Base-by-base conservation (phyloP, 2,888 invertebrate species). In the Hemaris fuciformis region DNA sequence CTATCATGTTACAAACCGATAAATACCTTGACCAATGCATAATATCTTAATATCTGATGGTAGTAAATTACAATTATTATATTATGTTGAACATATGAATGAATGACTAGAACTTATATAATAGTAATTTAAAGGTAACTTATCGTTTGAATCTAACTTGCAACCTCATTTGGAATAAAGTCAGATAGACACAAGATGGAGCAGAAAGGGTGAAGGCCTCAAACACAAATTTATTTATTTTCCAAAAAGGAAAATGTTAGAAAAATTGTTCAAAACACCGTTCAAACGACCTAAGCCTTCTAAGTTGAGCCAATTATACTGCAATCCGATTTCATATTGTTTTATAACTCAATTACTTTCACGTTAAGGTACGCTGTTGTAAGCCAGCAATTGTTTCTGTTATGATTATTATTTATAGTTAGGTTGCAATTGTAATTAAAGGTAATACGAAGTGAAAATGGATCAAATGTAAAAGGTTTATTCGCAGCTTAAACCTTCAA, bases 371-470 rank as follows among this genome's bases (percentile, higher is more conserved):
- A 66, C 70, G 81, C 84, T 81, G 83, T 79, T 74, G 79, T 83
- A 79, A 85, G 82, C 73, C 69, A 71, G 74, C 77, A 79, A 86
- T 86, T 78, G 77, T 75, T 79, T 66, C 71, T 74, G 69, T 76
- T 76, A 80, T 77, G 73, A 75, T 76, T 70, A 66, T 63, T 72
- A 66, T 72, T 74, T 60, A 65, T 77, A 79, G 83, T 83, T 83
- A 80, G 68, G 69, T 69, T 71, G 65, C 78, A 81, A 83, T 82
- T 81, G 78, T 76, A 13, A 13, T 38, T 0, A n/a, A n/a, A n/a
- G n/a, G n/a, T 2, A 38, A 13, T 38, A n/a, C n/a, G 34, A 38
- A 38, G 3, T 10, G 13, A 38, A 3, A n/a, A 13, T 4, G 4
- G 13, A 38, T 38, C n/a, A 13, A 38, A n/a, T 38, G 3, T 3